Evolutionary conservation across 2,113 vertebrate species (phyloP).

Genomic region (Garra rufa): DNA sequence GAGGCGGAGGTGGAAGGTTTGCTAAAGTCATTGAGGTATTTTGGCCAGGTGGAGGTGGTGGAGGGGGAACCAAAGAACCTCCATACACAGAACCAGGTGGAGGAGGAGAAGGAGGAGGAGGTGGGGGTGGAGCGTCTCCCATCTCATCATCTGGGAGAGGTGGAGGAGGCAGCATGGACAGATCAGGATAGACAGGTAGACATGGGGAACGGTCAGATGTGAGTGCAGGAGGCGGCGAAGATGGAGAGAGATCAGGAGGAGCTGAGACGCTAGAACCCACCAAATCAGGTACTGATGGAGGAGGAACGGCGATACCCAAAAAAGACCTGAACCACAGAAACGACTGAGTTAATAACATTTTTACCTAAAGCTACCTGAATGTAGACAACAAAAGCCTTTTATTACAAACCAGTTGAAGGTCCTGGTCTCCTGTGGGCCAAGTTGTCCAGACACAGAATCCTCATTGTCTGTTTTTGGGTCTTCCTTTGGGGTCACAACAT

Average conservation of each 20-base stretch:
- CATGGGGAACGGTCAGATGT: constrained; percentile 1
- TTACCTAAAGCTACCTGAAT: not conserved
- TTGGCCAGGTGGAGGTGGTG: constrained; percentile 39
- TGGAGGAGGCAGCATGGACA: constrained; percentile 50
- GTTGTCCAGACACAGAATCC: constrained; percentile 33
- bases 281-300: constrained; percentile 71
- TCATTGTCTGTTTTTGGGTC: constrained; percentile 33
- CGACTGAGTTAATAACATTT: not conserved
- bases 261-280: constrained; percentile 35
- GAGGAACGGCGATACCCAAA: constrained; percentile 74
- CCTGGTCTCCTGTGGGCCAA: constrained; percentile 48
- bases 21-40: not conserved
- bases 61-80: constrained; percentile 20
- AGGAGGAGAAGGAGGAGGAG: constrained; percentile 35
- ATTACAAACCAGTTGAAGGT: constrained; percentile 64
- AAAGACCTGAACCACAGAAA: constrained; percentile 59
- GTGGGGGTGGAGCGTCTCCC: constrained; percentile 30
- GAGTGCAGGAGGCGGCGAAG: constrained; percentile 48
- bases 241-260: constrained; percentile 45
- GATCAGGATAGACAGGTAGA: not conserved
- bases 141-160: constrained; percentile 37
- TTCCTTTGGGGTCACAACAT: constrained; percentile 56
- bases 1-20: constrained; percentile 31
- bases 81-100: constrained; percentile 7
- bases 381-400: not conserved